phyloP scores from a whole-genome alignment of 2,888 invertebrate species.

The Asteroscopus sphinx region DNA sequence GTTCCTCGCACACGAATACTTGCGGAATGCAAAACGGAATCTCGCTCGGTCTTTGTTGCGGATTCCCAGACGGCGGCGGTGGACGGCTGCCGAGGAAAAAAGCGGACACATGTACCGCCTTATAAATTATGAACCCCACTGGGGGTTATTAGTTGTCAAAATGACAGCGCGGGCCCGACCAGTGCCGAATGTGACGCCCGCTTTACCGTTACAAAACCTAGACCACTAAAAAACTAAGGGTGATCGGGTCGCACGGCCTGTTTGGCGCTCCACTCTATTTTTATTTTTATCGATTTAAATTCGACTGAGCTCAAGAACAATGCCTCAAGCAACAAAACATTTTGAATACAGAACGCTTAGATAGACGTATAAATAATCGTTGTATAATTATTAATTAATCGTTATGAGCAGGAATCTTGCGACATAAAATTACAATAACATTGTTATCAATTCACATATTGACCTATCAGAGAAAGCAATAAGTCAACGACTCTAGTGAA shows the following conservation, averaged over 20 bases:
- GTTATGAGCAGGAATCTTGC: conserved; percentile 62
- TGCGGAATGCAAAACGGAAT: conserved; percentile 87
- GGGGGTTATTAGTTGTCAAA: conserved; percentile 83
- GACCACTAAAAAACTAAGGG: conserved; percentile 79
- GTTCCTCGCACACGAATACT: conserved; percentile 76
- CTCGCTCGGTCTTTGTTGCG: conserved; percentile 83
- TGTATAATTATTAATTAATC: conserved; percentile 65
- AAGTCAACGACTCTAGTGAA: conserved; percentile 79
- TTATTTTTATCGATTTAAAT: conserved; percentile 74
- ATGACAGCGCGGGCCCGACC: conserved; percentile 70
- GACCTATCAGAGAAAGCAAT: conserved; percentile 77
- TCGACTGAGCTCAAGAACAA: conserved; percentile 71
- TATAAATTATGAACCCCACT: conserved; percentile 82
- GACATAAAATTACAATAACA: conserved; percentile 74
- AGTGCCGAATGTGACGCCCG: conserved; percentile 72
- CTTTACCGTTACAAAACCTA: conserved; percentile 82
- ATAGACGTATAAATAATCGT: conserved; percentile 51
- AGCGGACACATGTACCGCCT: conserved; percentile 83
- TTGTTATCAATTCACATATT: conserved; percentile 78
- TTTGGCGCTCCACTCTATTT: conserved; percentile 71
- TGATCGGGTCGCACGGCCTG: conserved; percentile 72
- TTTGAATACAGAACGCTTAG: conserved; percentile 68
- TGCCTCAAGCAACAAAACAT: conserved; percentile 64
- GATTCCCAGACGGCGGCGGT: conserved; percentile 87
- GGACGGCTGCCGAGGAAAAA: conserved; percentile 78